Evolutionary conservation across 2,888 invertebrate genomes (phyloP), one percentile per base, ranked within the genome.

Genomic region (Aporophyla nigra): DNA sequence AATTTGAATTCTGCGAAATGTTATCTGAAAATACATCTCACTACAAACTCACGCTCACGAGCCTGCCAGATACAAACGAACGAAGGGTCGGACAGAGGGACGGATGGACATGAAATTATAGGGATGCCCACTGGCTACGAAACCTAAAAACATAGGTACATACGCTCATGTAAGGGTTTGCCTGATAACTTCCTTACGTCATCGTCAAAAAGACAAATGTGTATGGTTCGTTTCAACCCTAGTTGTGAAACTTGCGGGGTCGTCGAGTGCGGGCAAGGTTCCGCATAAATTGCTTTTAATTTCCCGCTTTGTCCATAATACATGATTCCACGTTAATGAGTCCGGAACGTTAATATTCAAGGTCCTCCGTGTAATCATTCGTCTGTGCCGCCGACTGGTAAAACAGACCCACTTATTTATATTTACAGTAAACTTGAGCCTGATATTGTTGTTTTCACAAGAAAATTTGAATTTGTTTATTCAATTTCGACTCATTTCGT

Each of bases 261-360:
- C 70, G 74, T 78, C 63, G 53, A 74, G 58, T 80, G 78, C 73
- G 75, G 73, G 71, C 77, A 70, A 75, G 86, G 83, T 78, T 85
- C 78, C 68, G 87, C 85, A 86, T 89, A 91, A 91, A 91, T 89
- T 90, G 87, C 87, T 92, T 92, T 91, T 92, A 90, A 91, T 91
- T 91, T 90, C 75, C 80, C 84, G 84, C 85, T 82, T 88, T 86
- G 87, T 91, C 88, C 88, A 89, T 90, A 90, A 91, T 89, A 87
- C 88, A 90, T 88, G 90, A 88, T 87, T 80, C 76, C 75, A 80
- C 76, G 84, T 82, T 84, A 89, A 88, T 85, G 86, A 90, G 88
- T 88, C 85, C 79, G 87, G 80, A 85, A 76, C 82, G 86, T 92
- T 92, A 92, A 91, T 91, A 92, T 93, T 91, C 89, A 89, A 89